Evolutionary conservation across 2,888 invertebrate species (phyloP).

Genomic region (Monopis laevigella): DNA sequence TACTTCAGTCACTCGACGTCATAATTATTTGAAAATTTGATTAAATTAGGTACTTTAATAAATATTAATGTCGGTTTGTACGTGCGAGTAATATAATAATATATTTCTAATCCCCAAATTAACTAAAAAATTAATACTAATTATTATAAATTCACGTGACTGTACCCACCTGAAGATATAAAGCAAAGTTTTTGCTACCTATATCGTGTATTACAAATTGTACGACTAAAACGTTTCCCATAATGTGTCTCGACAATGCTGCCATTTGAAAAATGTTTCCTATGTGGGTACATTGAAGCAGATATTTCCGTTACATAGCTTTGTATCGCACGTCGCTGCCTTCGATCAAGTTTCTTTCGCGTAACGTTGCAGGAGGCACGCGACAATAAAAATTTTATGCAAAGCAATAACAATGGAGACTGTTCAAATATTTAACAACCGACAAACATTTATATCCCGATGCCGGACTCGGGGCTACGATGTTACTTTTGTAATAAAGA

Average conservation of each 20-base stretch:
- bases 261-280: constrained; percentile 10
- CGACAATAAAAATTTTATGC: not conserved
- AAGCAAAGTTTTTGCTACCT: constrained; percentile 31
- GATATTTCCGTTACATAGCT: constrained; percentile 12
- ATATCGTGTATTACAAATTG: constrained; percentile 28
- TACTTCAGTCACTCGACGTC: too few relatives aligned
- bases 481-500: too few relatives aligned
- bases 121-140: not conserved
- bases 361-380: too few relatives aligned
- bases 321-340: not conserved
- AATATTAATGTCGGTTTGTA: too few relatives aligned
- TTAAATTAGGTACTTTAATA: too few relatives aligned
- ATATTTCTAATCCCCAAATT: not conserved
- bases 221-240: constrained; percentile 13
- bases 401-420: too few relatives aligned
- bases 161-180: constrained; percentile 31
- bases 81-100: too few relatives aligned
- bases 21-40: too few relatives aligned
- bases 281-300: constrained; percentile 6
- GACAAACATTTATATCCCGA: too few relatives aligned
- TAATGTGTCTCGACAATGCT: constrained; percentile 5
- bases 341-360: not conserved
- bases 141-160: constrained; percentile 16
- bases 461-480: too few relatives aligned
- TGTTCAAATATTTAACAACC: too few relatives aligned